phyloP scores from a whole-genome alignment of 2,797 vertebrate species.

The Betta splendens region DNA sequence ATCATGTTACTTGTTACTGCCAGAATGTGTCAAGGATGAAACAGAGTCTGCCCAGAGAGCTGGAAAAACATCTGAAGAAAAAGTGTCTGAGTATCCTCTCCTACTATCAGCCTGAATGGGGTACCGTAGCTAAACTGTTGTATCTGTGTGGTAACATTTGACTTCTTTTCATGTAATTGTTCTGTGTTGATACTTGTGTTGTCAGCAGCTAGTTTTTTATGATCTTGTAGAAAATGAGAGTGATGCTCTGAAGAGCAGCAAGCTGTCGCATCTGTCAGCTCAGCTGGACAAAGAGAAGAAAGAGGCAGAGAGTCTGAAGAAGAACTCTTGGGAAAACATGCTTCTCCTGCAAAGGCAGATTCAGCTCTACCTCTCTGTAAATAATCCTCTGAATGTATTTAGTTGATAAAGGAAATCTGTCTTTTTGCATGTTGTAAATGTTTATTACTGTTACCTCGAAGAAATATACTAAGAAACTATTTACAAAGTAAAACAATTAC shows the following conservation, averaged over 20 bases:
- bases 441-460: not conserved
- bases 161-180: not conserved
- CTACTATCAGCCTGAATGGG: constrained; percentile 84
- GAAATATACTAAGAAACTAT: not conserved
- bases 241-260: constrained; percentile 79
- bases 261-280: constrained; percentile 79
- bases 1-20: constrained; percentile 9
- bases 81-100: constrained; percentile 81
- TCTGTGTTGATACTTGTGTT: not conserved
- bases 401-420: no score
- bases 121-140: constrained; percentile 57
- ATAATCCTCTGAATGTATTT: not conserved
- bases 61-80: constrained; percentile 83
- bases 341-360: constrained; percentile 82
- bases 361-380: constrained; percentile 77
- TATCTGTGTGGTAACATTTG: not conserved
- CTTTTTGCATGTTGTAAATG: not conserved
- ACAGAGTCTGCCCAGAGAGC: constrained; percentile 69
- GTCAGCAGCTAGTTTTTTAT: not conserved
- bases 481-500: not conserved
- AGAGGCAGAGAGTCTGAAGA: constrained; percentile 73
- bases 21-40: constrained; percentile 82
- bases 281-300: constrained; percentile 80
- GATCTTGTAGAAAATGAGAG: constrained; percentile 79
- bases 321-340: constrained; percentile 72